Evolutionary conservation across 2,797 vertebrate species (phyloP).

Genomic region (Neoniphon sammara): DNA sequence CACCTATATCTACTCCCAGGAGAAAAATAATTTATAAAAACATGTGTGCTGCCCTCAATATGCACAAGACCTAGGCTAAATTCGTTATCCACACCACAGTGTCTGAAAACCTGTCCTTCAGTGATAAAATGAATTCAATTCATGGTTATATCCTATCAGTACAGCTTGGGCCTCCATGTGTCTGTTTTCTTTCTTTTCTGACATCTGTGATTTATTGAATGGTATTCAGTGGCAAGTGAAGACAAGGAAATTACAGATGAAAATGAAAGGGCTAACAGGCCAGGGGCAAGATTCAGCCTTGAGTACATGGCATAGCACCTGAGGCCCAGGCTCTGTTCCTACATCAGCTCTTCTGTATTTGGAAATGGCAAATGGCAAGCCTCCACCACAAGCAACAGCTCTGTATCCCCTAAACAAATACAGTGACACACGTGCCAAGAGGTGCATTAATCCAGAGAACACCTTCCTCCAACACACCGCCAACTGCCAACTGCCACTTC

Average conservation of each 20-base stretch:
- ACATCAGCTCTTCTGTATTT: constrained; percentile 2
- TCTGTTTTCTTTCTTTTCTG: not conserved
- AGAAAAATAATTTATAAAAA: not conserved
- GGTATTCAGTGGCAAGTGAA: not conserved
- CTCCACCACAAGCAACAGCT: not conserved
- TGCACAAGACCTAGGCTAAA: not conserved
- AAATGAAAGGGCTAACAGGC: not conserved
- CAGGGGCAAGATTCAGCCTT: too few species aligned
- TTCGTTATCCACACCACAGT: not conserved
- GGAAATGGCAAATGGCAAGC: not conserved
- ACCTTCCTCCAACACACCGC: not conserved
- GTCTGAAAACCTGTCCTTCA: too few species aligned
- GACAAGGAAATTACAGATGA: not conserved
- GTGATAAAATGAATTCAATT: not conserved
- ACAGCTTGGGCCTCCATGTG: not conserved
- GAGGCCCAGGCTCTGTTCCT: not conserved
- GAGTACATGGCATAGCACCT: too few species aligned
- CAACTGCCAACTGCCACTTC: not conserved
- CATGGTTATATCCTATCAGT: not conserved
- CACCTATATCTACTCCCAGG: not conserved
- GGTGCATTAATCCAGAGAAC: not conserved
- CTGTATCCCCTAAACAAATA: not conserved
- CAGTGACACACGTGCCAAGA: not conserved
- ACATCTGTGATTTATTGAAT: not conserved
- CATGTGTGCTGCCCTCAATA: not conserved